Evolutionary conservation across 2,888 invertebrate species (phyloP), one percentile per base, ranked within the genome.

Genomic region (Peribatodes rhomboidaria): DNA sequence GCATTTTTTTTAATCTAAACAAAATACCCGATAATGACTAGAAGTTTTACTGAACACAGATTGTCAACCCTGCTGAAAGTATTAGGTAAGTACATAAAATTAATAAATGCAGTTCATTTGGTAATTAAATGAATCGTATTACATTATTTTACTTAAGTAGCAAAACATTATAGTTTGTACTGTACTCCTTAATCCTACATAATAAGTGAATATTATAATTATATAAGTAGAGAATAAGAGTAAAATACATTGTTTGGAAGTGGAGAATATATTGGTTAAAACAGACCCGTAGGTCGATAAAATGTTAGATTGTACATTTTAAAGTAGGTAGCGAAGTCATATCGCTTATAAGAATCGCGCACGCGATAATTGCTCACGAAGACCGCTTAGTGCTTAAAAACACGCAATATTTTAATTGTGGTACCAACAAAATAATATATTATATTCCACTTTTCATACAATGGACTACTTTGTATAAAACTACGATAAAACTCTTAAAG

Each of bases 61-160:
- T 75, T 69, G 71, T 72, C 33, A 86, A 86, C 85, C 87, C 86
- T 87, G 85, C 81, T 77, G 74, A 82, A 80, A 79, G 65, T 79
- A 78, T 67, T 66, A n/a, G n/a, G n/a, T n/a, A n/a, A n/a, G n/a
- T n/a, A 66, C 56, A 52, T 70, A 69, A 73, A 76, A 73, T 62
- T 69, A 76, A 78, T 72, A 75, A 70, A 65, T 72, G 65, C 74
- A 67, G 54, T 52, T 55, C 13, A 33, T 63, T 63, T 46, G 20
- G 20, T 42, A 20, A 42, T n/a, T 68, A 53, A 66, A 61, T 55
- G 44, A 68, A 61, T 55, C 47, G 37, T 55, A 55, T 49, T 54
- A 44, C 44, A 53, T 39, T 11, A 20, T 27, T 35, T 35, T 37
- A 61, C 27, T 42, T 56, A 27, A 27, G 27, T 27, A 67, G 33